Evolutionary conservation across 2,888 invertebrate species (phyloP), one percentile per base, ranked within the genome.

Genomic region (Stomorhina lunata): DNA sequence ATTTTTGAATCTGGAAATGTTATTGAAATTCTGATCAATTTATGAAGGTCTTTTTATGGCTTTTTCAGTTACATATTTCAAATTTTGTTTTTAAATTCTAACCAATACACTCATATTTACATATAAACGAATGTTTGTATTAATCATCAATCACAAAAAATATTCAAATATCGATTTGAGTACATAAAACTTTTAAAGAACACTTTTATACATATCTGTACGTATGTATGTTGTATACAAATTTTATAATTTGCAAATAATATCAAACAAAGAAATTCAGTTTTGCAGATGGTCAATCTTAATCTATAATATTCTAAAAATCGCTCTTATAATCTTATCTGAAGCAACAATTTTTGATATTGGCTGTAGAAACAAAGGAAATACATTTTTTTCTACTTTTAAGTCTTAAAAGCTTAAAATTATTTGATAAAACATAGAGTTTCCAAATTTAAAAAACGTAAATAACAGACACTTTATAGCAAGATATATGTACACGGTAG

Each of bases 11-110:
- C 27, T 79, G 40, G 29, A 79, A 65, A 72, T 79, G 43, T 72
- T 79, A 79, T 79, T 79, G 65, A 79, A 79, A 72, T 79, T 79
- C 12, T 48, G 57, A 78, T 69, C 40, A 69, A 9, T 32, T 45
- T 59, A 1, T 59, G 59, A 40, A 68, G 68, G 59, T 48, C 68
- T 76, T 48, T 63, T 43, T 32, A 20, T 65, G 34, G 20, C 2
- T 43, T 34, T 37, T 63, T 32, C 27, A 50, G n/a, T 68, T 37
- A 48, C 1, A 9, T 25, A 20, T 29, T 12, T 57, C 10, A 6
- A 45, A 65, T 45, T n/a, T 15, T 20, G 20, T 6, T 32, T 45
- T 45, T 15, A 7, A 29, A 32, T n/a, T n/a, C n/a, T 3, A 29
- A 10, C 27, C n/a, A 63, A 43, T 3, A n/a, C n/a, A 5, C 6